Percentiles rank a stretch among this genome's conserved stretches.
phyloP scores from a whole-genome alignment of 2,113 vertebrate genomes.

The Misgurnus mizolepis region DNA sequence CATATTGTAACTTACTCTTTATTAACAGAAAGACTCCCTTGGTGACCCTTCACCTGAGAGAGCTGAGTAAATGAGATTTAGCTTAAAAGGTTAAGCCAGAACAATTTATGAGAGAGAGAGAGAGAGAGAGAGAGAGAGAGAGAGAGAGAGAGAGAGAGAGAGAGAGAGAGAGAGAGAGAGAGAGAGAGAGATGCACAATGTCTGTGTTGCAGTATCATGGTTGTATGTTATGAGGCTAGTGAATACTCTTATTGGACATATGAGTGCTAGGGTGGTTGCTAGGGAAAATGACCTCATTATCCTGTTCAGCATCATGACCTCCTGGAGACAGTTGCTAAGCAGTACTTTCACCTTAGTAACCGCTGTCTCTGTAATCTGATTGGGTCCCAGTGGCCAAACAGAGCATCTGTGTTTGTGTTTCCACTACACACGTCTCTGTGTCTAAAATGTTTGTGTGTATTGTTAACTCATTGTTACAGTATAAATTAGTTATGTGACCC shows the following conservation, averaged over 20 bases:
- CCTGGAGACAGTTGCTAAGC: conserved; percentile 78
- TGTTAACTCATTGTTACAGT: too few relatives aligned
- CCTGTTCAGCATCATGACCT: conserved; percentile 59
- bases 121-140: background rate
- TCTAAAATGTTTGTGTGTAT: too few relatives aligned
- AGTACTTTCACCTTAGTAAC: conserved; percentile 76
- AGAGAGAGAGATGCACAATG: conserved; percentile 2
- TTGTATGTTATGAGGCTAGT: background rate
- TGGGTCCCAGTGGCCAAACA: conserved; percentile 22
- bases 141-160: too few relatives aligned
- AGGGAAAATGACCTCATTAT: conserved; percentile 68
- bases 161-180: background rate
- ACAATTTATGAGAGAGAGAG: background rate
- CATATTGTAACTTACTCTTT: background rate
- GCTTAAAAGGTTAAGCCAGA: conserved; percentile 21
- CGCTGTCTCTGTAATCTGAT: conserved; percentile 40
- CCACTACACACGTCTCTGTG: background rate
- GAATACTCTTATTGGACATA: conserved; percentile 20
- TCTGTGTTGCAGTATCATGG: conserved; percentile 6
- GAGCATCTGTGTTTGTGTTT: background rate
- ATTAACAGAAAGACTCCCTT: background rate
- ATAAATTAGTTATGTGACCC: too few relatives aligned
- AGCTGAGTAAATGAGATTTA: conserved; percentile 16
- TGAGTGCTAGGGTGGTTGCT: conserved; percentile 64
- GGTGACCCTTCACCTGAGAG: conserved; percentile 30